Evolutionary conservation across 2,888 invertebrate genomes (phyloP).

Genomic region (Pherbina coryleti): DNA sequence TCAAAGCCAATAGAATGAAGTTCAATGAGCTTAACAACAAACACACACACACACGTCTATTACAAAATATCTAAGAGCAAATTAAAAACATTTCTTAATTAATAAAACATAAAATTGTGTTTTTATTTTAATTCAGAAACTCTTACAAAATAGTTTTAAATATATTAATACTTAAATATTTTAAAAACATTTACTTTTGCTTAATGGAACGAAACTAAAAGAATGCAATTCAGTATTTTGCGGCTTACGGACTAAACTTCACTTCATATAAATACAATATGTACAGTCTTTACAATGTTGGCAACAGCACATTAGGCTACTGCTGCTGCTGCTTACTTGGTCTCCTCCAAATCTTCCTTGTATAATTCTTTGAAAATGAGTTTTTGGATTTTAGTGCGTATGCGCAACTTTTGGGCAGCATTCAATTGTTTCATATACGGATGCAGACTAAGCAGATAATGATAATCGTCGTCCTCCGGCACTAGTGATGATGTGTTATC

Average conservation of each 20-base stretch:
- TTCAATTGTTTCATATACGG: constrained; percentile 69
- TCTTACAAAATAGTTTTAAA: neutral
- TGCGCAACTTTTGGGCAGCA: constrained; percentile 67
- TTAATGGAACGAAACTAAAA: neutral
- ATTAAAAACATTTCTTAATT: neutral
- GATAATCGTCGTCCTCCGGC: constrained; percentile 69
- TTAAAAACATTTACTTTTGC: neutral
- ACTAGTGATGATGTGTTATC: constrained; percentile 58
- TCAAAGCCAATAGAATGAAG: too few relatives aligned
- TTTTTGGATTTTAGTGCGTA: constrained; percentile 69
- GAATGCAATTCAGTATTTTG: neutral
- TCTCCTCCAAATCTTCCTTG: constrained; percentile 68
- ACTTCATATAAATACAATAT: constrained; percentile 25
- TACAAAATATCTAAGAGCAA: neutral
- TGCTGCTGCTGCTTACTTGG: constrained; percentile 54
- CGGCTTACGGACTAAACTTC: neutral
- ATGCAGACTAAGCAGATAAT: constrained; percentile 68
- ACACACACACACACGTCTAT: too few relatives aligned
- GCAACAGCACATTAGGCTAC: neutral
- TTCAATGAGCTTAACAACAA: too few relatives aligned
- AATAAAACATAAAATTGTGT: neutral
- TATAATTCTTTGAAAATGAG: constrained; percentile 69
- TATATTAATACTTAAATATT: too few relatives aligned
- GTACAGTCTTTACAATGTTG: constrained; percentile 1
- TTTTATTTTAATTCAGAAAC: neutral